Base-by-base conservation (phyloP, 1,140 invertebrate genomes). In the Drosophila rufa region DNA sequence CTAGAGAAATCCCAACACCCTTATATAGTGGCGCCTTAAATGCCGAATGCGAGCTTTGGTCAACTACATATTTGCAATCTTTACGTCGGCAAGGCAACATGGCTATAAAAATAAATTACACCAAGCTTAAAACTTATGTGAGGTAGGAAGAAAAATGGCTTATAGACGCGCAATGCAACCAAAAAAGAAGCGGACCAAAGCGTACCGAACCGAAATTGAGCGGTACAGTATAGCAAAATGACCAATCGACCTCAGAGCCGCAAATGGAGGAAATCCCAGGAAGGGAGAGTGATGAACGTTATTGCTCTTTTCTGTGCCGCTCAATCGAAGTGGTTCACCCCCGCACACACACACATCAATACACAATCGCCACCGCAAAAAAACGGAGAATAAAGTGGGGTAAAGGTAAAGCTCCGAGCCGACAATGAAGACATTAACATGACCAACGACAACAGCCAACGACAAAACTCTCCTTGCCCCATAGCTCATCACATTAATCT, bases 361-460 rank as follows among this genome's bases (percentile, higher is more conserved):
- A 57, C 43, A 51, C 58, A 53, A 22, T 51, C 48, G 27, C 30
- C 45, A 46, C 45, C 33, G 51, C 19, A 40, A 42, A 60, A 12
- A 5, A 14, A 6, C 48, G 47, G 43, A 55, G 22, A 55, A 42
- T 36, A 30, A 56, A 33, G 25, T 55, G 56, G 43, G 69, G 78
- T 69, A 85, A 85, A 90, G 85, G 85, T 85, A 79, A 70, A 67
- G 75, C 85, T 90, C 55, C 46, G 67, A 84, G 85, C 85, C 82
- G 81, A 90, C 81, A 90, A 90, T 90, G 82, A 90, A 90, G 85
- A 90, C 85, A 85, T 90, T 90, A 90, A 90, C 85, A 90, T 90
- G 84, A 89, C 57, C 82, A 87, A 86, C 83, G 83, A 87, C 69
- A 75, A 79, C 75, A 55, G 77, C n/a, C 66, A 76, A 80, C 85